Base-by-base conservation (phyloP, 53 echinoderm and acorn worm species). In the Patiria pectinifera region DNA sequence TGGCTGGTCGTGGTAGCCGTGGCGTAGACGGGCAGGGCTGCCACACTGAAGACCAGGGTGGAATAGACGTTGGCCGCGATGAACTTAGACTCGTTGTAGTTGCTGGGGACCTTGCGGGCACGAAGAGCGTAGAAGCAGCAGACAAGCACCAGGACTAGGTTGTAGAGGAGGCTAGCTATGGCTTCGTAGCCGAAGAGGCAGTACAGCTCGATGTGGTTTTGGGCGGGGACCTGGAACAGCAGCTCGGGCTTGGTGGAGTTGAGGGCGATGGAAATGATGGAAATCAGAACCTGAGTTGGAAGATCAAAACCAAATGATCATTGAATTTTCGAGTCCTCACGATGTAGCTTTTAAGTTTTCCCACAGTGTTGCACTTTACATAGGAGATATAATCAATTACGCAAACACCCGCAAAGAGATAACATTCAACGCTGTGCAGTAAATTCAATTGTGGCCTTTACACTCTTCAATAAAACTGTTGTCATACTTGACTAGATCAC, bases 1-100 rank as follows among this genome's bases (percentile, higher is more conserved):
- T 92, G 91, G 21, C 48, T 71, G n/a, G 91, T 83, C 13, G 82
- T 58, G 18, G 83, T 82, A 23, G 91, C 91, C 59, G 93, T 86
- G 19, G 87, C 43, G 79, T 92, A 91, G 22, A 91, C 91, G 44
- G 91, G 91, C 72, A 91, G 15, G 35, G 91, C 91, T 19, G 91
- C 82, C 83, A 91, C 47, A 71, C 91, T 69, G 72, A 91, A 82
- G 24, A 91, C 72, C 47, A 91, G 72, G 3, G 83, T 91, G 59
- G 91, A 91, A 58, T 91, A 91, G 10, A 91, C 83, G 74, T 83
- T 91, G 70, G 72, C 83, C 8, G 80, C 90, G 70, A 90, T 90
- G 81, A 91, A 87, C 76, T 87, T 87, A 24, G 87, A 87, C 76
- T 87, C 87, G 87, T 87, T 87, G 87, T 87, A 87, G 87, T 87